Conservation (phyloP, 2,113 vertebrate genomes). For the Paramormyrops kingsleyae region DNA sequence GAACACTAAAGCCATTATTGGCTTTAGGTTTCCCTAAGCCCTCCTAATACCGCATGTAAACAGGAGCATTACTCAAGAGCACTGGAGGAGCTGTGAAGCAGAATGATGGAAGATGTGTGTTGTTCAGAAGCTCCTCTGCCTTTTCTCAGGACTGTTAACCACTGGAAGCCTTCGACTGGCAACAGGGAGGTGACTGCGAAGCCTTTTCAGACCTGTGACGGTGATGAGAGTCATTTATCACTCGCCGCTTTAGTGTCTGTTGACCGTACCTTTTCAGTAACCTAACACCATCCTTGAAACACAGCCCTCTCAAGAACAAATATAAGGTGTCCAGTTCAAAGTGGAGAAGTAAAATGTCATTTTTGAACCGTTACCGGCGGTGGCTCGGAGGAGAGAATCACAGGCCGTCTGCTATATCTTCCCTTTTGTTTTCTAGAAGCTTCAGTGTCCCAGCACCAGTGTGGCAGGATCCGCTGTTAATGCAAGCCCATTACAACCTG, state of each 20-base stretch:
- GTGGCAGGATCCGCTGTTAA: neutral
- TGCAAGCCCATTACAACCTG: neutral
- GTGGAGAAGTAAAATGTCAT: neutral
- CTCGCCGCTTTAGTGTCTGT: neutral
- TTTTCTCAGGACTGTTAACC: neutral
- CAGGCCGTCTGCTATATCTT: neutral
- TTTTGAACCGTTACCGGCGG: neutral
- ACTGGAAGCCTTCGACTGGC: neutral
- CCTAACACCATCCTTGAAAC: neutral
- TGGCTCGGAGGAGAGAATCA: neutral
- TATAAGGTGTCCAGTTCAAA: neutral
- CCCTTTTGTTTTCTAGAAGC: neutral
- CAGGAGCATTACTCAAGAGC: conserved; percentile 4
- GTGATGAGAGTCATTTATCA: neutral
- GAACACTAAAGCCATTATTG: conserved; percentile 23
- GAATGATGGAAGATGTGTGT: conserved; percentile 5
- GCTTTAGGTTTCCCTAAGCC: conserved; percentile 16
- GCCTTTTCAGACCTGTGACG: neutral
- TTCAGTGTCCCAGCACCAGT: neutral
- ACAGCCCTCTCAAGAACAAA: neutral
- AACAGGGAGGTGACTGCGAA: neutral
- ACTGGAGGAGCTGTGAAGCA: neutral
- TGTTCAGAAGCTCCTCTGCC: neutral
- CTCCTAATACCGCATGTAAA: conserved; percentile 8
- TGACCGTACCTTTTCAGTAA: neutral